These are phyloP conservation scores for Choloepus didactylus DNA, from an alignment of 2,797 vertebrate species.

Conservation along the genomic window DNA sequence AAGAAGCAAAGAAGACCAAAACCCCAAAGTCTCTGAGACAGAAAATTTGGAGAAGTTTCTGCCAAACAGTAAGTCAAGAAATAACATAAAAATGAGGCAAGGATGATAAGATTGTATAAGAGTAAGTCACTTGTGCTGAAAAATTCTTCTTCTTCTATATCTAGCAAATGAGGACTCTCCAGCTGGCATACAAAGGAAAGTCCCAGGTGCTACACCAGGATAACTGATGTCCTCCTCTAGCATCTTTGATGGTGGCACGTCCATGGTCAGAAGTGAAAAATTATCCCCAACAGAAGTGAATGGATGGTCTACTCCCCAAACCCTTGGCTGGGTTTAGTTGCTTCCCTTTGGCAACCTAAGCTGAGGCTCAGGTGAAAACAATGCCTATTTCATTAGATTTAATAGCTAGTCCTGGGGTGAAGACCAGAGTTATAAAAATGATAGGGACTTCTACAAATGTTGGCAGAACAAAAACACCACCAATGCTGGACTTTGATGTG, in stretches of 20 bases:
- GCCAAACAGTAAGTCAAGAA: constrained; percentile 68
- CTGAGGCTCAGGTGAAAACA: neutral
- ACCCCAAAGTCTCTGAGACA: constrained; percentile 62
- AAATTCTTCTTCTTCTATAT: constrained; percentile 65
- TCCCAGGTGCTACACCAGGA: neutral
- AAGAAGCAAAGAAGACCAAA: constrained; percentile 75
- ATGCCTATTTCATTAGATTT: neutral
- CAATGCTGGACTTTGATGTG: neutral
- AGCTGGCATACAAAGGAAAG: neutral
- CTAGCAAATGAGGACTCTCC: constrained; percentile 69
- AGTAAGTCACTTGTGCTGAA: constrained; percentile 73
- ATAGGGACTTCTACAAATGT: neutral
- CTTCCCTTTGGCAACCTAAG: neutral
- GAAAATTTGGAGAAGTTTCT: constrained; percentile 76
- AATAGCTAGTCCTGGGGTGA: neutral
- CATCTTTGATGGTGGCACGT: neutral
- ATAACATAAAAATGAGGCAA: constrained; percentile 29
- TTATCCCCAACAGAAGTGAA: neutral
- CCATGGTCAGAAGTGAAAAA: neutral
- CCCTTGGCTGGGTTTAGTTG: neutral
- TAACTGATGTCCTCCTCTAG: neutral
- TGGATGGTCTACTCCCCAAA: neutral
- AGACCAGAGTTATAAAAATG: neutral
- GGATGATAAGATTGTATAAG: neutral
- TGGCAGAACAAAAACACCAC: neutral